A percentile compares a stretch with the other conserved stretches of the same genome.
phyloP scores from a whole-genome alignment of 2,888 invertebrate genomes.

The Teleiodes luculella region DNA sequence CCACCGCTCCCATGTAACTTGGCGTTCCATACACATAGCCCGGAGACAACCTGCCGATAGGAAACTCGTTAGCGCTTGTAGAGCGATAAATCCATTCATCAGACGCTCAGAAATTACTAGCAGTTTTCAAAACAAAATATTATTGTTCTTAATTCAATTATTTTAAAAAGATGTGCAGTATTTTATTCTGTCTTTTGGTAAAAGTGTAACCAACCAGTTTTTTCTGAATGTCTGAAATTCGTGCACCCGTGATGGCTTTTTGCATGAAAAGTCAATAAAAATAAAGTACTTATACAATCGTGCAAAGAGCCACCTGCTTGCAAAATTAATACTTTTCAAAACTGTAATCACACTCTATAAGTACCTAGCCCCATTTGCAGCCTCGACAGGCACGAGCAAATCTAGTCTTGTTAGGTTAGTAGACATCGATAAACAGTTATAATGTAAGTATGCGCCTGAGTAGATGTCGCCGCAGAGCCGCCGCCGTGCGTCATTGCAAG shows the following conservation, averaged over 20 bases:
- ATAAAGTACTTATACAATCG: background rate
- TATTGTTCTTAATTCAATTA: no score
- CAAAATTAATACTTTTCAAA: constrained; percentile 49
- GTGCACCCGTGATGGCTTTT: constrained; percentile 42
- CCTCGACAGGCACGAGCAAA: constrained; percentile 62
- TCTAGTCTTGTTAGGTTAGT: constrained; percentile 72
- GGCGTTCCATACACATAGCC: constrained; percentile 88
- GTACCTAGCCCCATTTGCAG: constrained; percentile 70
- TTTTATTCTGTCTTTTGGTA: background rate
- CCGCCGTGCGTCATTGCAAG: constrained; percentile 70
- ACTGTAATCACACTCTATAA: constrained; percentile 58
- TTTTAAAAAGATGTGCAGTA: no score
- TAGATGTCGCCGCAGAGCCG: constrained; percentile 53
- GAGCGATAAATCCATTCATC: background rate
- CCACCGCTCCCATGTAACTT: constrained; percentile 87
- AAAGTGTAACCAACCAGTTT: background rate
- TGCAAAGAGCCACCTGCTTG: constrained; percentile 45
- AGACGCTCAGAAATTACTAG: constrained; percentile 20
- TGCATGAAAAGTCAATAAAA: constrained; percentile 26
- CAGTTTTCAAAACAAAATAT: background rate
- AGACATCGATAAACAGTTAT: constrained; percentile 72
- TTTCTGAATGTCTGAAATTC: constrained; percentile 31
- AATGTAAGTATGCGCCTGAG: constrained; percentile 47
- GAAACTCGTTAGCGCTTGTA: background rate
- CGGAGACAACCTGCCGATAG: constrained; percentile 64